phyloP scores from a whole-genome alignment of 2,113 vertebrate species.

The Sebastes schlegelii region DNA sequence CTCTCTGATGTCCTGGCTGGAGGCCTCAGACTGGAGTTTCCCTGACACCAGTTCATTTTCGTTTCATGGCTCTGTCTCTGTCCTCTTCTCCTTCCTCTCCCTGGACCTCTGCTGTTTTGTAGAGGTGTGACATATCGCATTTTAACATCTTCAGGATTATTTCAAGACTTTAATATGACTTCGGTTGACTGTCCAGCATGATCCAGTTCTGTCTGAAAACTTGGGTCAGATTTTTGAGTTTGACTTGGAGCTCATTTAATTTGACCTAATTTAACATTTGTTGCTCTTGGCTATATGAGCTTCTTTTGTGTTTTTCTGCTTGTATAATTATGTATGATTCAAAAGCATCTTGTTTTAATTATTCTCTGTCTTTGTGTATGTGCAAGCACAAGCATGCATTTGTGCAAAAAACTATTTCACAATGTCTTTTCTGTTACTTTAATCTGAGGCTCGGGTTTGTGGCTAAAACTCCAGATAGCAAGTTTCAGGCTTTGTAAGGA shows the following conservation, averaged over 20 bases:
- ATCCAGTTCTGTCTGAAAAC: background rate
- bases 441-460: background rate
- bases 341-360: slow-evolving; percentile 11
- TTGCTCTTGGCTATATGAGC: background rate
- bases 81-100: slow-evolving; percentile 22
- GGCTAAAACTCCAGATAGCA: background rate
- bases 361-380: slow-evolving; percentile 8
- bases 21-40: slow-evolving; percentile 65
- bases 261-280: slow-evolving; percentile 33
- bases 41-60: slow-evolving; percentile 60
- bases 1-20: slow-evolving; percentile 77
- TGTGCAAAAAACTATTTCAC: slow-evolving; percentile 12
- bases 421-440: background rate
- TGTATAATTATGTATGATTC: slow-evolving; percentile 19
- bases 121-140: slow-evolving; percentile 7
- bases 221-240: background rate
- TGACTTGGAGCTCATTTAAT: slow-evolving; percentile 15
- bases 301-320: slow-evolving; percentile 18
- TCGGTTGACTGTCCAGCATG: background rate
- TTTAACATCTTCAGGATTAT: slow-evolving; percentile 14
- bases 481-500: slow-evolving; percentile 6
- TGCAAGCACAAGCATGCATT: slow-evolving; percentile 20
- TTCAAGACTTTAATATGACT: background rate
- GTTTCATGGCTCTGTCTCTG: slow-evolving; percentile 49
- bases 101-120: slow-evolving; percentile 24